Base-by-base conservation (phyloP, 2,888 invertebrate genomes). In the Epiperipatus broadwayi region DNA sequence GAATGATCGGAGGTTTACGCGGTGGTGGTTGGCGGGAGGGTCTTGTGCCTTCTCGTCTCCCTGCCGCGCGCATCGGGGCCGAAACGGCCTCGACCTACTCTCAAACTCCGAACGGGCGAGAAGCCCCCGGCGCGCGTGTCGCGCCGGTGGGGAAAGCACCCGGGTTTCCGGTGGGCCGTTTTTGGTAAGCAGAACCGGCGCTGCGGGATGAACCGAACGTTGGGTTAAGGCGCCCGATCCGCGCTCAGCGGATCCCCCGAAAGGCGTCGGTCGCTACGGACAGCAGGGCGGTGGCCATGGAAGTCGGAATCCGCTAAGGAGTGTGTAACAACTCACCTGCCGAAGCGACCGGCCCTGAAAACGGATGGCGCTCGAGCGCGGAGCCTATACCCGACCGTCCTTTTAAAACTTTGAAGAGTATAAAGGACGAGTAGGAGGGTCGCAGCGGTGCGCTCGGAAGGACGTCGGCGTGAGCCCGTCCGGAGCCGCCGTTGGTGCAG, bases 141-240 rank as follows among this genome's bases (percentile, higher is more conserved):
- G 67, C 67, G 64, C 59, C 61, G 60, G 45, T 60, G 59, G 61
- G 53, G 57, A 58, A n/a, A n/a, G 38, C 33, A 65, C 63, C 60
- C 63, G 63, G 65, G 66, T 66, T 66, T 67, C 68, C 64, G 72
- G 71, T 71, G 72, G 70, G 71, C 70, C 71, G 70, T 58, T 71
- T 72, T 71, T 72, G 70, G 72, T 71, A 72, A 73, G 72, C 72
- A 73, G 72, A 73, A 75, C 73, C 74, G 72, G 73, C 69, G 72
- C 67, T 74, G 72, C 68, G 71, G 72, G 71, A 72, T 74, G 72
- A 73, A 74, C 70, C 70, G 67, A 72, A 72, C 69, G 69, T 61
- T 59, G 65, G 66, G 70, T 68, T 72, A 71, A 70, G 68, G 71
- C 65, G 70, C 69, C 69, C 54, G 62, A 69, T 60, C 55, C 61